Evolutionary conservation across 2,888 invertebrate species (phyloP).

Genomic region (Xanthia togata): DNA sequence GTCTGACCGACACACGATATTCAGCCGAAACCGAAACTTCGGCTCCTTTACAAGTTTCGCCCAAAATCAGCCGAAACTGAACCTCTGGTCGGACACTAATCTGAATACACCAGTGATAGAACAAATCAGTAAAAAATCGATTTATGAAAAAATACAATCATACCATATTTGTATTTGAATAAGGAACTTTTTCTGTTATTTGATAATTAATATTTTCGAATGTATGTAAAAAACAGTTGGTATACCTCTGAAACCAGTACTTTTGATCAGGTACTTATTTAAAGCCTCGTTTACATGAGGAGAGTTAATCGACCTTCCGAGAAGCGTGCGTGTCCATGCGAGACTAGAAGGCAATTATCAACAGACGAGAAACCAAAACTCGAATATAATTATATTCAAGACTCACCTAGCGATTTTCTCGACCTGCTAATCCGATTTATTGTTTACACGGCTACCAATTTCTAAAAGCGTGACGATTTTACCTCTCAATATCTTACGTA

Average conservation of each 20-base stretch:
- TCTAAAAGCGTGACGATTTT: background rate
- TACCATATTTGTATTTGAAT: constrained; percentile 22
- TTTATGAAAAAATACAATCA: constrained; percentile 14
- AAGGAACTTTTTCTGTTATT: constrained; percentile 55
- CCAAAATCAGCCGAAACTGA: no score
- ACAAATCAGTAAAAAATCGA: constrained; percentile 28
- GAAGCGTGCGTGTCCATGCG: background rate
- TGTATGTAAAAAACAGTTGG: constrained; percentile 22
- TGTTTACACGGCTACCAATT: background rate
- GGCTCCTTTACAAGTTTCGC: no score
- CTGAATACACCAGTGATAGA: constrained; percentile 41
- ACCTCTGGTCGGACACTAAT: no score
- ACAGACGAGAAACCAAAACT: background rate
- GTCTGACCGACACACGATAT: no score
- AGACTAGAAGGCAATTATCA: background rate
- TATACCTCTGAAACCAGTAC: constrained; percentile 36
- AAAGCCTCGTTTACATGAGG: constrained; percentile 9
- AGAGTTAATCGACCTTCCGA: constrained; percentile 15
- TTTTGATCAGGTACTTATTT: constrained; percentile 40
- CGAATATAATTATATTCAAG: background rate
- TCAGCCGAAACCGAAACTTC: no score
- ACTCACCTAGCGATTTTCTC: background rate
- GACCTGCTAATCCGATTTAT: background rate
- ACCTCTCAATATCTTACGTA: background rate
- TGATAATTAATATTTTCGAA: constrained; percentile 30